A percentile compares a stretch with the other conserved stretches of the same genome.
These are phyloP conservation scores for Heliopora coerulea DNA, from an alignment of 92 coral and sea anemone genomes.

Conservation along the genomic window DNA sequence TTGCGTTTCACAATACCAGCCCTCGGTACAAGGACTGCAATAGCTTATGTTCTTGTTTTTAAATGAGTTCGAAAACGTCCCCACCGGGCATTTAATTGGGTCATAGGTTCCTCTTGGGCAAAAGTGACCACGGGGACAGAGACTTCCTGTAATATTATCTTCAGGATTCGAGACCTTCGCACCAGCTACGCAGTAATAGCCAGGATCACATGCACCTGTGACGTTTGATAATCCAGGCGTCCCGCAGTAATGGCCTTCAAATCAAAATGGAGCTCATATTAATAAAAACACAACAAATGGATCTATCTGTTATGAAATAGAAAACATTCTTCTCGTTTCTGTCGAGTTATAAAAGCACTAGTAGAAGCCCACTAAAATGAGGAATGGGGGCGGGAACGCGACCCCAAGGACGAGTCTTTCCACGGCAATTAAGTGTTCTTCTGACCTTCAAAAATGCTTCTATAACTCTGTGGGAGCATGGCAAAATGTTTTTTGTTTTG, in stretches of 20 bases:
- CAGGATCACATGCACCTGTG: constrained; percentile 86
- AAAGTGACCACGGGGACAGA: constrained; percentile 82
- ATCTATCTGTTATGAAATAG: too few relatives aligned
- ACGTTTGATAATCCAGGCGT: constrained; percentile 66
- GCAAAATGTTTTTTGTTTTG: too few relatives aligned
- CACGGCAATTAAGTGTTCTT: too few relatives aligned
- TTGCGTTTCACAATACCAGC: constrained; percentile 76
- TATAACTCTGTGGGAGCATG: too few relatives aligned
- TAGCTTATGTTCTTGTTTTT: constrained; percentile 66
- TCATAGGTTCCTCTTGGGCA: constrained; percentile 81
- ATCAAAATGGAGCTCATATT: too few relatives aligned
- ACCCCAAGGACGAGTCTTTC: too few relatives aligned
- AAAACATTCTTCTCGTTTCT: too few relatives aligned
- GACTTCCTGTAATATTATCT: constrained; percentile 81
- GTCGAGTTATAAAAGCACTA: too few relatives aligned
- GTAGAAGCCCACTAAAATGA: too few relatives aligned
- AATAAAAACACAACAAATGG: too few relatives aligned
- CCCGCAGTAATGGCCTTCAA: constrained; percentile 80
- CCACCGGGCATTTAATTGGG: constrained; percentile 84
- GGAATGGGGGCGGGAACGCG: too few relatives aligned
- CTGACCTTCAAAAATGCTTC: too few relatives aligned
- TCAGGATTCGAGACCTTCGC: constrained; percentile 76
- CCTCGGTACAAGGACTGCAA: constrained; percentile 79
- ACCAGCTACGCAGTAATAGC: constrained; percentile 79
- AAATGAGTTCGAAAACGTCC: constrained; percentile 79